Base-by-base conservation (phyloP, 1,140 invertebrate species). In the Drosophila athabasca region DNA sequence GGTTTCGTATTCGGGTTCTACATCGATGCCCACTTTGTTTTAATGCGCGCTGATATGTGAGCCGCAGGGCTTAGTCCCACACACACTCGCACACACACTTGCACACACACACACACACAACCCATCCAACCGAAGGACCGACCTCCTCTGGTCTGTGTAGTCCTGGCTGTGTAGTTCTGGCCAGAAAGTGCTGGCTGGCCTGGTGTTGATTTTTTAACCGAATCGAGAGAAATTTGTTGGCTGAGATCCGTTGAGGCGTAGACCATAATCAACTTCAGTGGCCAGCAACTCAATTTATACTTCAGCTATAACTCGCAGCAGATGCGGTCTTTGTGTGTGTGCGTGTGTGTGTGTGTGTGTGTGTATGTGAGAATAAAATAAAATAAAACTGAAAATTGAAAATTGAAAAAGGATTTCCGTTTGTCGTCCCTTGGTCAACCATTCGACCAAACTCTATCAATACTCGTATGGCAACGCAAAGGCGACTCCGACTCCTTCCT, bases 231-330 rank as follows among this genome's bases (percentile, higher is more conserved):
- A 85, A 85, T 87, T 85, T 85, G 82, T 87, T 85, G 82, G 78
- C 82, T 78, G 65, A 82, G 82, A 81, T 87, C 80, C 82, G 78
- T 59, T 82, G 82, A 81, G 76, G 82, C 82, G 75, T 78, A 82
- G 82, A 87, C 82, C 82, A 85, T 85, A 85, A 85, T 85, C 82
- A 85, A 85, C 82, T 85, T 87, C 78, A 78, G 82, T 85, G 82
- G 82, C 82, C 78, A 60, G 84, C 72, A 85, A 85, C 82, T 85
- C 82, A 85, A 85, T 85, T 87, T 85, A 85, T 87, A 87, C 82
- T 71, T 82, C 50, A 57, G 61, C 70, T 57, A 75, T 83, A 83
- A 83, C 79, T 78, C 65, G 65, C 79, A 83, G 71, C 79, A 83
- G 70, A 70, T 79, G 75, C 67, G 52, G 49, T 15, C 19, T n/a